phyloP scores from a whole-genome alignment of 2,888 invertebrate genomes.

The Stenolophus ochropezus region DNA sequence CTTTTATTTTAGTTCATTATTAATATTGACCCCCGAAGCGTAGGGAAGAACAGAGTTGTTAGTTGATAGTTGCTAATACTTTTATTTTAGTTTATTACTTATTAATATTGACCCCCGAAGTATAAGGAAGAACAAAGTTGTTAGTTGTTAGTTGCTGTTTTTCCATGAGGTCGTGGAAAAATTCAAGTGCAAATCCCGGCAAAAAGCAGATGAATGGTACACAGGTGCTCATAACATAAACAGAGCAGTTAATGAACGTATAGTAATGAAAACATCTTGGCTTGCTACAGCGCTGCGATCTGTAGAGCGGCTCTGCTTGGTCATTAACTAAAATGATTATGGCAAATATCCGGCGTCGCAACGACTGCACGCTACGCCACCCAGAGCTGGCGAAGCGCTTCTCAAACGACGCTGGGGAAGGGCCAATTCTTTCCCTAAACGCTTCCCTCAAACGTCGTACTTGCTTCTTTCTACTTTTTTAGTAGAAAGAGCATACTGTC shows the following conservation, averaged over 20 bases:
- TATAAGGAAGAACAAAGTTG: too few relatives aligned
- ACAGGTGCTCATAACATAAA: conserved; percentile 7
- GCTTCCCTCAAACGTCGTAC: too few relatives aligned
- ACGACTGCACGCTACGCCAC: background rate
- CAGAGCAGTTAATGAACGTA: conserved; percentile 22
- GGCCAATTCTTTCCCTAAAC: too few relatives aligned
- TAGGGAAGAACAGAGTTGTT: too few relatives aligned
- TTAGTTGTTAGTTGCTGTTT: background rate
- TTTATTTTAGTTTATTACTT: too few relatives aligned
- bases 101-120: too few relatives aligned
- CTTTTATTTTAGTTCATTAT: too few relatives aligned
- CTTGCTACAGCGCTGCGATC: background rate
- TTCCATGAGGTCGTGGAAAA: background rate
- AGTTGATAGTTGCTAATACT: too few relatives aligned
- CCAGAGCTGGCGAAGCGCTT: background rate
- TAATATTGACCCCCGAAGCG: too few relatives aligned
- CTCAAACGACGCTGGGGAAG: background rate
- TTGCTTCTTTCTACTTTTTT: too few relatives aligned
- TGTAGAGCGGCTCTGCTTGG: background rate
- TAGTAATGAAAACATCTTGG: conserved; percentile 53
- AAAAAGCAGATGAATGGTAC: conserved; percentile 8
- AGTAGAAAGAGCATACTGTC: too few relatives aligned
- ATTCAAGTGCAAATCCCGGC: background rate
- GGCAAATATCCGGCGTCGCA: conserved; percentile 49
- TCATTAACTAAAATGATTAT: conserved; percentile 59